These are phyloP conservation scores for Perca fluviatilis DNA, from an alignment of 2,113 vertebrate species.

Conservation along the genomic window DNA sequence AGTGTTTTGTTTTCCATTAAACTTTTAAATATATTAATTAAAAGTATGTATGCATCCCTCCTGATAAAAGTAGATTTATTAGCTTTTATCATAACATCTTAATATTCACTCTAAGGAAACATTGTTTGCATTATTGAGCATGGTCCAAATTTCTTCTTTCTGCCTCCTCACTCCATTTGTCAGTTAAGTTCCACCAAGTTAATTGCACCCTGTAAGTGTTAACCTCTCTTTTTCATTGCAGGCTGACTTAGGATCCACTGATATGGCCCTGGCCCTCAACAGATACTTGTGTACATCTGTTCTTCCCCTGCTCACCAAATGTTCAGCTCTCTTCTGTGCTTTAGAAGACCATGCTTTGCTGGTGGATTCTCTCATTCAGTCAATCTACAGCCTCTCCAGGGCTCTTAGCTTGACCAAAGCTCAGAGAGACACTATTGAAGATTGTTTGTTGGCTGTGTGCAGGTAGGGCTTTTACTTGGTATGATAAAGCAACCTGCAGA, in stretches of 20 bases:
- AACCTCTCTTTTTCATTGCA: conserved; percentile 59
- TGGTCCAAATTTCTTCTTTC: neutral
- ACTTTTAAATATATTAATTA: neutral
- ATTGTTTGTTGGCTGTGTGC: conserved; percentile 92
- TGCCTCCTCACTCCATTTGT: neutral
- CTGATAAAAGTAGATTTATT: neutral
- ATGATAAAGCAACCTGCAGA: neutral
- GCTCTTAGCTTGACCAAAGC: conserved; percentile 94
- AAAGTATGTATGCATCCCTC: neutral
- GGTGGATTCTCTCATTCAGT: conserved; percentile 91
- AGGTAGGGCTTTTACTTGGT: conserved; percentile 60
- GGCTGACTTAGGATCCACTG: conserved; percentile 91
- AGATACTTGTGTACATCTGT: conserved; percentile 93
- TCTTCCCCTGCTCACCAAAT: conserved; percentile 92
- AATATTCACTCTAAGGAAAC: neutral
- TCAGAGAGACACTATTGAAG: conserved; percentile 93
- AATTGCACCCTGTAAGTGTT: neutral
- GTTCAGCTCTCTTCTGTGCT: conserved; percentile 89
- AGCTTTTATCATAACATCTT: neutral
- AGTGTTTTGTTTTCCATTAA: neutral
- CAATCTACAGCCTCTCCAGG: conserved; percentile 91
- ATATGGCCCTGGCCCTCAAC: conserved; percentile 96
- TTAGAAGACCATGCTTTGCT: conserved; percentile 87
- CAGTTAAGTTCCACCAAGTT: neutral
- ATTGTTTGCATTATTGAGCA: neutral